Base-by-base conservation (phyloP, 2,113 vertebrate species). In the Clarias macrocephalus region DNA sequence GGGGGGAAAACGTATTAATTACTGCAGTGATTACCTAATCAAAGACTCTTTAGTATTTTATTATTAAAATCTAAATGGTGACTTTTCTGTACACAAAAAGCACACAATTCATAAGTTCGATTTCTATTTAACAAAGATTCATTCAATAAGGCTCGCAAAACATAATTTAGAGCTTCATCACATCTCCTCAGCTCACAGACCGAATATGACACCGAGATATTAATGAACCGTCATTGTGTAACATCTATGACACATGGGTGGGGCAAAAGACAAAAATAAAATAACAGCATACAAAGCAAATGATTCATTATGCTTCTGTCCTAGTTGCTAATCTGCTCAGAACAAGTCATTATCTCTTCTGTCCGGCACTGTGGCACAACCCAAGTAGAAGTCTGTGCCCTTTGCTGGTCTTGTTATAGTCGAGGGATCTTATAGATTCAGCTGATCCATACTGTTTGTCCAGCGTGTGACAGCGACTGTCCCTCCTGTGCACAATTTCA, bases 371-470 rank as follows among this genome's bases (percentile, higher is more conserved):
- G 30, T 88, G 85, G 81, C 65, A n/a, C 15, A 87, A 88, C 91
- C 86, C 73, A 89, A 88, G 90, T 84, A 89, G 56, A 88, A 75
- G 77, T 28, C 62, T 25, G 25, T 92, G 93, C 91, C 90, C 79
- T 89, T 83, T 89, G 92, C 87, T 56, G 85, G 82, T 86, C 91
- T 90, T 92, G 90, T 93, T 92, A 91, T 90, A 90, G 87, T 73
- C 4, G 57, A n/a, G 60, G 84, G 89, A 88, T 91, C 88, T 90
- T 82, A 84, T 89, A 90, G 91, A 92, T 92, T 85, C 73, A 80
- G 90, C 89, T 93, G 93, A 91, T 93, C 92, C 88, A 90, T 91
- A 92, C 91, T 92, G 91, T 94, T 93, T 94, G 91, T 92, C 91
- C 90, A 81, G 87, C 85, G 54, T 90, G 91, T 92, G 91, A 88